Percentiles rank a stretch among this genome's conserved stretches.
These are phyloP conservation scores for Cladopsammia gracilis DNA, from an alignment of 64 coral and sea anemone species.

Conservation along the genomic window DNA sequence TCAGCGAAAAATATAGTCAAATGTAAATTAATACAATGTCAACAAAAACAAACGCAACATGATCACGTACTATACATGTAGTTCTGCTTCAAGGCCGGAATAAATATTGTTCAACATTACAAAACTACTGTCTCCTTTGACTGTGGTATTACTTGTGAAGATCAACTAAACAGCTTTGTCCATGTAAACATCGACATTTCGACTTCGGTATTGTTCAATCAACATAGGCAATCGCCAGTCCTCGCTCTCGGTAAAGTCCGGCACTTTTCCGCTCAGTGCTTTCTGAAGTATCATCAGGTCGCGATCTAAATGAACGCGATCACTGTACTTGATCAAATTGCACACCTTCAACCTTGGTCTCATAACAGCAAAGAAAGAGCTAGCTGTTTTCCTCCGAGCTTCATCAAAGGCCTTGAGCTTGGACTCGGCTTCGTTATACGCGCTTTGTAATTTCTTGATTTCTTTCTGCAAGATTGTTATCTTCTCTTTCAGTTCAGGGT, in stretches of 20 bases:
- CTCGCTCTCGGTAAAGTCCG: constrained; percentile 68
- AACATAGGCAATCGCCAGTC: constrained; percentile 40
- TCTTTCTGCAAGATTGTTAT: constrained; percentile 59
- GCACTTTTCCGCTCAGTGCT: constrained; percentile 67
- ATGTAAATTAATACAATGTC: no score
- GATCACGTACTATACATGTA: no score
- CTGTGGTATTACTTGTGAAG: neutral
- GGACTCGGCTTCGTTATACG: constrained; percentile 29
- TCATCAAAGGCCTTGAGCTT: constrained; percentile 63
- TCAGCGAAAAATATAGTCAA: no score
- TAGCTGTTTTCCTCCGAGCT: constrained; percentile 20
- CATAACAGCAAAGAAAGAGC: constrained; percentile 71
- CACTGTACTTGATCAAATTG: constrained; percentile 71
- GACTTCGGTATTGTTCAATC: neutral
- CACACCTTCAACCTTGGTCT: constrained; percentile 51
- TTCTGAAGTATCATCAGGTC: constrained; percentile 74
- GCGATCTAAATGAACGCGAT: constrained; percentile 43
- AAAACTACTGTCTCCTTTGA: neutral
- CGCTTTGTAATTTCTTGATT: constrained; percentile 60
- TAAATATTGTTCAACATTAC: neutral
- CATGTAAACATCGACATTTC: constrained; percentile 38
- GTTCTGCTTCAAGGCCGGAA: no score
- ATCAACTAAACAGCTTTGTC: neutral
- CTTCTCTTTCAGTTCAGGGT: constrained; percentile 64
- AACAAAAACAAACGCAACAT: no score